A percentile compares a stretch with the other conserved stretches of the same genome.
Conservation (phyloP, 2,888 invertebrate genomes). For the Calameuta pallipes region DNA sequence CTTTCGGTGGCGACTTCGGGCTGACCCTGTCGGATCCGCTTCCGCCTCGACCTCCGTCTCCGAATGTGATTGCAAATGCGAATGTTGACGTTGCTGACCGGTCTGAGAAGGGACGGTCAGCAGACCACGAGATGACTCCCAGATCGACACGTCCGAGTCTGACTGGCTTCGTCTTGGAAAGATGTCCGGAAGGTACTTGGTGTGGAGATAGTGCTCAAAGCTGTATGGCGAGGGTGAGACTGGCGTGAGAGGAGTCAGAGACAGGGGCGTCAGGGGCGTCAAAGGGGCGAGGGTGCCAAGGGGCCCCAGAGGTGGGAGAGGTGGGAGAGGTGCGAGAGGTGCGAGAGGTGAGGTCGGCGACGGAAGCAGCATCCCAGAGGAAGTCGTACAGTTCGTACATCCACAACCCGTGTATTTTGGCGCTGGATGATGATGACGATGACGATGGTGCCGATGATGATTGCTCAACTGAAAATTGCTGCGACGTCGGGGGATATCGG, state of each 20-base stretch:
- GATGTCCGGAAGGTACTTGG: conserved; percentile 74
- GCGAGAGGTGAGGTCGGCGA: conserved; percentile 71
- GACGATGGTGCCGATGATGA: conserved; percentile 37
- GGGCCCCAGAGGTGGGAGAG: conserved; percentile 49
- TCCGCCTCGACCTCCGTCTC: no score
- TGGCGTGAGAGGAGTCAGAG: conserved; percentile 69
- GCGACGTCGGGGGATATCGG: not conserved
- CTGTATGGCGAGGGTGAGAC: conserved; percentile 70
- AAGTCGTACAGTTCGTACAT: conserved; percentile 33
- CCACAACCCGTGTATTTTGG: conserved; percentile 34
- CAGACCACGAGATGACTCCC: conserved; percentile 26
- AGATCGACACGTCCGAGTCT: conserved; percentile 73
- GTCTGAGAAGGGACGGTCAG: no score
- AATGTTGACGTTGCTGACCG: not conserved
- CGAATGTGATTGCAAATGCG: not conserved
- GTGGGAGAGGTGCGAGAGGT: conserved; percentile 54
- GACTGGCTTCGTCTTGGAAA: conserved; percentile 74
- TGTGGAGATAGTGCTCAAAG: conserved; percentile 74
- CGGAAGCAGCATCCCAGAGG: conserved; percentile 47
- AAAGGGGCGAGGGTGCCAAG: conserved; percentile 48
- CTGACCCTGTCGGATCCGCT: no score
- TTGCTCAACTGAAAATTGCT: conserved; percentile 19
- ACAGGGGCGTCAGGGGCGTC: conserved; percentile 64
- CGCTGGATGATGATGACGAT: conserved; percentile 51
- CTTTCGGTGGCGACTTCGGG: conserved; percentile 39